phyloP scores from a whole-genome alignment of 92 coral and sea anemone species.

The Galaxea fascicularis region DNA sequence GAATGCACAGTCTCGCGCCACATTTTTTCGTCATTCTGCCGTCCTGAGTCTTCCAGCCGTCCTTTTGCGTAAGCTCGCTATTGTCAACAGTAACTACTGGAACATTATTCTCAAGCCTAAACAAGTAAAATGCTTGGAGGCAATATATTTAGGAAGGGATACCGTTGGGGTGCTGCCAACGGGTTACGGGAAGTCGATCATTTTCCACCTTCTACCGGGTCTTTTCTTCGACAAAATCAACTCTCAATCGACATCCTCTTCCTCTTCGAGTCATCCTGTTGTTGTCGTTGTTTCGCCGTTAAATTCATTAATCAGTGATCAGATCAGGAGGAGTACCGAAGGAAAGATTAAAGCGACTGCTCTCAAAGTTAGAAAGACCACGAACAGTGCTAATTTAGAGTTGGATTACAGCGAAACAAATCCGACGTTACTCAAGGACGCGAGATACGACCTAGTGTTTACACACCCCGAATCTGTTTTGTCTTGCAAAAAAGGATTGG shows the following conservation, averaged over 20 bases:
- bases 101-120: constrained; percentile 53
- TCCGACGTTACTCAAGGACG: background rate
- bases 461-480: background rate
- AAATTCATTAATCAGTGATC: background rate
- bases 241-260: background rate
- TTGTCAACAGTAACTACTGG: constrained; percentile 41
- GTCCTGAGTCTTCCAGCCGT: too few species aligned
- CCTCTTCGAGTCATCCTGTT: background rate
- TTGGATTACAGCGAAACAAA: background rate
- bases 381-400: background rate
- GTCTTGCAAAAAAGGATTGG: too few species aligned
- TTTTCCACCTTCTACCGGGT: constrained; percentile 33
- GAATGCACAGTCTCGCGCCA: too few species aligned
- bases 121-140: too few species aligned
- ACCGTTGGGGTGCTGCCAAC: too few species aligned
- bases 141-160: too few species aligned
- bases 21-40: too few species aligned
- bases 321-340: background rate
- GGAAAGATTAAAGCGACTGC: background rate
- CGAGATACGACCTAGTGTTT: background rate
- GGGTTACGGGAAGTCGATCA: too few species aligned
- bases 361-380: background rate
- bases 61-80: too few species aligned
- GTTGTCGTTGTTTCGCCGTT: constrained; percentile 10
- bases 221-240: constrained; percentile 47